Conservation (phyloP, 2,797 vertebrate species). For the Galaxias olidus region DNA sequence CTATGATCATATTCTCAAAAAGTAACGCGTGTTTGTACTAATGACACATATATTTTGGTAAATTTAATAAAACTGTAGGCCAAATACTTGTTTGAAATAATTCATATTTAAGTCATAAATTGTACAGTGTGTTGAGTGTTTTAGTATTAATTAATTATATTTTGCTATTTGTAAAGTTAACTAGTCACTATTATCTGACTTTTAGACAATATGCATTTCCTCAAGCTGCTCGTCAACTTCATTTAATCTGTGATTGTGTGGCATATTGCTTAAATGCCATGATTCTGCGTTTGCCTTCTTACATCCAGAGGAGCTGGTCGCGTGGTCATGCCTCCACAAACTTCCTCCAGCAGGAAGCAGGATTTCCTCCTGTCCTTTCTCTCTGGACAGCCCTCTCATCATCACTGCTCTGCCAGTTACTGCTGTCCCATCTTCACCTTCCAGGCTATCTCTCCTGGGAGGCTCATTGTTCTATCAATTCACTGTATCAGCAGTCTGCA, state of each 20-base stretch:
- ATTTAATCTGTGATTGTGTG: neutral
- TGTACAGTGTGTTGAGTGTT: neutral
- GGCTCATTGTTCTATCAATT: slow-evolving; percentile 30
- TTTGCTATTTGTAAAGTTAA: neutral
- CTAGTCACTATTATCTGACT: neutral
- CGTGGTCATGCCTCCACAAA: slow-evolving; percentile 28
- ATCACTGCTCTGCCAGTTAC: neutral
- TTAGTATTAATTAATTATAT: neutral
- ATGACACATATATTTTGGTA: slow-evolving; percentile 62
- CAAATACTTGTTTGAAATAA: neutral
- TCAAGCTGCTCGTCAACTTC: slow-evolving; percentile 4
- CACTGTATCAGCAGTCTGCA: slow-evolving; percentile 42
- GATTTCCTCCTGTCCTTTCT: slow-evolving; percentile 69
- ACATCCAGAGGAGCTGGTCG: slow-evolving; percentile 13
- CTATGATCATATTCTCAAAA: slow-evolving; percentile 41
- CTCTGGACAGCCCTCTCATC: slow-evolving; percentile 12
- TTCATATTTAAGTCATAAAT: neutral
- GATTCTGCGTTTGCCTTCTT: neutral
- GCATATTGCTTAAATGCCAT: neutral
- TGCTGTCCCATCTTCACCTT: slow-evolving; percentile 34
- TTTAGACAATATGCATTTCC: neutral
- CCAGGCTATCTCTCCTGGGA: slow-evolving; percentile 33
- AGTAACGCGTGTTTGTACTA: slow-evolving; percentile 60
- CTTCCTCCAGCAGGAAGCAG: slow-evolving; percentile 69
- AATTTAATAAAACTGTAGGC: slow-evolving; percentile 54